phyloP scores from a whole-genome alignment of 2,888 invertebrate genomes.

The Apamea crenata region DNA sequence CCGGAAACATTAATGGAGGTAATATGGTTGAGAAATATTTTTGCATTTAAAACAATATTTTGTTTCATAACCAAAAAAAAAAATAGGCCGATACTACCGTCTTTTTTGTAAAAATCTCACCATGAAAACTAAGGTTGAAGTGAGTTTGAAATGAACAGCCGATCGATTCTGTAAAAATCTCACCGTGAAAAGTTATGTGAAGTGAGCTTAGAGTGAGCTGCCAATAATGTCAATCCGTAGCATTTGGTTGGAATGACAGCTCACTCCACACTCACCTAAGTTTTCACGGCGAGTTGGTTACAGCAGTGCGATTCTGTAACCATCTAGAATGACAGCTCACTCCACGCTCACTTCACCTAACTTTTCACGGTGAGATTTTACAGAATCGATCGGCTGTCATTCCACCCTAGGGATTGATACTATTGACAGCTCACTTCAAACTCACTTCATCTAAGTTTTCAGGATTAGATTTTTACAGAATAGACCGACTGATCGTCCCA shows the following conservation, averaged over 20 bases:
- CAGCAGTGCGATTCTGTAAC: too few relatives aligned
- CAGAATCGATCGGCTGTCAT: too few relatives aligned
- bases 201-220: too few relatives aligned
- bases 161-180: too few relatives aligned
- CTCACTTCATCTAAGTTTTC: not conserved
- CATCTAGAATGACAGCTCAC: too few relatives aligned
- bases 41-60: not conserved
- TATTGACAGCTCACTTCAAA: not conserved
- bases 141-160: not conserved
- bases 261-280: too few relatives aligned
- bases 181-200: too few relatives aligned
- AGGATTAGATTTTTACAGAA: not conserved
- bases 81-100: not conserved
- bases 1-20: conserved; percentile 48
- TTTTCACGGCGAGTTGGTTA: too few relatives aligned
- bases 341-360: too few relatives aligned
- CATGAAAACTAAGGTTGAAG: not conserved
- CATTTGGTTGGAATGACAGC: too few relatives aligned
- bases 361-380: too few relatives aligned
- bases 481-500: not conserved
- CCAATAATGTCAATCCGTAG: too few relatives aligned
- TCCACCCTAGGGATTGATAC: not conserved
- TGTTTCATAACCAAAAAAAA: not conserved
- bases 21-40: conserved; percentile 4
- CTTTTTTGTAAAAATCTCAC: not conserved